Conservation (phyloP, 2,113 vertebrate genomes). For the Natator depressus region DNA sequence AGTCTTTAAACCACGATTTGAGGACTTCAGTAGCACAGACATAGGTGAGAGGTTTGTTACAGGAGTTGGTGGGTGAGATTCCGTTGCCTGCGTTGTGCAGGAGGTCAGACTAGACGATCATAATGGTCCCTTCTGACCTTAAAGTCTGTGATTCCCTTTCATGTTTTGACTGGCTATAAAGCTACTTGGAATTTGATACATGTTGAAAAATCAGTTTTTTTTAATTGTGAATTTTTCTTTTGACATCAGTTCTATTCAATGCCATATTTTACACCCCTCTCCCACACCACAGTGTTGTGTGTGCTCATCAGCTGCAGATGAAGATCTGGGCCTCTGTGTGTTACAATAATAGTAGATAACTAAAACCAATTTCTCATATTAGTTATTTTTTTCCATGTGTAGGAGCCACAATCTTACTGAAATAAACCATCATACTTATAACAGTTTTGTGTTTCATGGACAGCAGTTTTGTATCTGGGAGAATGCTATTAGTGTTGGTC, state of each 20-base stretch:
- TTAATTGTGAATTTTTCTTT: neutral
- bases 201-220: too few relatives aligned
- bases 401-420: neutral
- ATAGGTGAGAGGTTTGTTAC: too few relatives aligned
- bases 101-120: too few relatives aligned
- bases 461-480: neutral
- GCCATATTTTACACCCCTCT: neutral
- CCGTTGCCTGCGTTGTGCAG: too few relatives aligned
- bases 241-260: neutral
- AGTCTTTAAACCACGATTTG: too few relatives aligned
- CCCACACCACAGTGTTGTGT: accelerated
- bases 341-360: neutral
- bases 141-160: neutral
- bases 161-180: neutral
- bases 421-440: neutral
- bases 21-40: too few relatives aligned
- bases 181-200: neutral
- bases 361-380: neutral
- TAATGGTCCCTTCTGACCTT: too few relatives aligned
- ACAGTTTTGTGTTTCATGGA: neutral
- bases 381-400: neutral
- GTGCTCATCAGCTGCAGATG: neutral
- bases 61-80: too few relatives aligned
- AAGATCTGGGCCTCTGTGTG: neutral
- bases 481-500: neutral